These are phyloP conservation scores for Sarcophaga carnaria DNA, from an alignment of 2,888 invertebrate genomes.

Conservation along the genomic window DNA sequence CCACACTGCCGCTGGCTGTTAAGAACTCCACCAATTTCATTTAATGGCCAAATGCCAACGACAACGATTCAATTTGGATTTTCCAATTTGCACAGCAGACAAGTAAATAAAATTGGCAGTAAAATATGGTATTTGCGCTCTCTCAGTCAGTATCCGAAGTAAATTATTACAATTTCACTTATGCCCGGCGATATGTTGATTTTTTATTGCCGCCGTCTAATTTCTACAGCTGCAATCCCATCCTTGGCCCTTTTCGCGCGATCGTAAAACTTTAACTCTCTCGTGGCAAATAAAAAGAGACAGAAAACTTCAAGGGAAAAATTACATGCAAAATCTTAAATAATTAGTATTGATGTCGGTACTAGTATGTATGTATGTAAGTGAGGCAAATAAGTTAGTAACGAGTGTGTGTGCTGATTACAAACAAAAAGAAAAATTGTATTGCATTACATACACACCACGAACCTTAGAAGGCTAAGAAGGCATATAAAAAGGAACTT, in stretches of 20 bases:
- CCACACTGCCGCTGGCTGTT: no score
- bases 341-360: constrained; percentile 36
- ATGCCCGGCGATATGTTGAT: not conserved
- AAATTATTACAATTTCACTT: constrained; percentile 21
- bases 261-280: not conserved
- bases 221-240: constrained; percentile 49
- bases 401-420: no score
- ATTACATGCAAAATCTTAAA: constrained; percentile 21
- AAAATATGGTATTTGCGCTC: constrained; percentile 13
- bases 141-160: not conserved
- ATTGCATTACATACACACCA: no score
- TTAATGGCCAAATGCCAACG: constrained; percentile 38
- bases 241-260: not conserved
- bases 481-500: not conserved
- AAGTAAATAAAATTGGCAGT: not conserved
- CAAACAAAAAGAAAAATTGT: no score
- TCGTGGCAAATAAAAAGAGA: not conserved
- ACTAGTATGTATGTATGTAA: not conserved
- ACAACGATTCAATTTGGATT: constrained; percentile 28
- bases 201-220: not conserved
- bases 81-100: constrained; percentile 24
- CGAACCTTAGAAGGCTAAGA: no score
- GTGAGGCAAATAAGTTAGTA: no score
- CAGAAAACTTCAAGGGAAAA: not conserved
- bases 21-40: not conserved